phyloP scores from a whole-genome alignment of 2,113 vertebrate genomes.

The Tragelaphus imberbis region DNA sequence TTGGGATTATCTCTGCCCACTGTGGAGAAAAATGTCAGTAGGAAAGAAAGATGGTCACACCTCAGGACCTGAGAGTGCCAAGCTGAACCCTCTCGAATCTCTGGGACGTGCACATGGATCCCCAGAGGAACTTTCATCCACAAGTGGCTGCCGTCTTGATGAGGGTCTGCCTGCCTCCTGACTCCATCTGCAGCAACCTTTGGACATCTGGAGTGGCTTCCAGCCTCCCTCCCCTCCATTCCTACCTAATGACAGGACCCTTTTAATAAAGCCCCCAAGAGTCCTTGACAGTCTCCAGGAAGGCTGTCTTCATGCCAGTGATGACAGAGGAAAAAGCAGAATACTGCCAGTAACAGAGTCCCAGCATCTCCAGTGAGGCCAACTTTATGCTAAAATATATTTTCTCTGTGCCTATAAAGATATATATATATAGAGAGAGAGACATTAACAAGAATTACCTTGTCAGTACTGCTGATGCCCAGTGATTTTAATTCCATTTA shows the following conservation, averaged over 20 bases:
- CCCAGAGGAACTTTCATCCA: not conserved
- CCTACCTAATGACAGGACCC: not conserved
- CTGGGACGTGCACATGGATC: fast-evolving
- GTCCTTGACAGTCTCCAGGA: not conserved
- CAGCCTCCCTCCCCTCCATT: not conserved
- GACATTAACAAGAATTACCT: not conserved
- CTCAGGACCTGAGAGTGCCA: not conserved
- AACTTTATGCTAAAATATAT: not conserved
- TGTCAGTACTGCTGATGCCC: not conserved
- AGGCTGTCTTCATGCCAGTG: not conserved
- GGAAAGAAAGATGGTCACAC: not conserved
- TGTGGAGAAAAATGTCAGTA: not conserved
- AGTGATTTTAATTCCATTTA: not conserved
- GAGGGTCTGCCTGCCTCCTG: not conserved
- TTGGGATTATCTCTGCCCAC: not conserved
- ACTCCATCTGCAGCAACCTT: not conserved
- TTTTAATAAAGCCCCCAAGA: not conserved
- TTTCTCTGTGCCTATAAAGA: not conserved
- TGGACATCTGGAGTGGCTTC: not conserved
- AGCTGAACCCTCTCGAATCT: not conserved
- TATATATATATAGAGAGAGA: not conserved
- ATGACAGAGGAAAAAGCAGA: not conserved
- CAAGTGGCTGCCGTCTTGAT: not conserved
- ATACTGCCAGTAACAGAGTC: not conserved
- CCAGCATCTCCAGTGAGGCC: not conserved